A percentile compares a stretch with the other conserved stretches of the same genome.
phyloP scores from a whole-genome alignment of 2,797 vertebrate genomes.

The Morus bassanus region DNA sequence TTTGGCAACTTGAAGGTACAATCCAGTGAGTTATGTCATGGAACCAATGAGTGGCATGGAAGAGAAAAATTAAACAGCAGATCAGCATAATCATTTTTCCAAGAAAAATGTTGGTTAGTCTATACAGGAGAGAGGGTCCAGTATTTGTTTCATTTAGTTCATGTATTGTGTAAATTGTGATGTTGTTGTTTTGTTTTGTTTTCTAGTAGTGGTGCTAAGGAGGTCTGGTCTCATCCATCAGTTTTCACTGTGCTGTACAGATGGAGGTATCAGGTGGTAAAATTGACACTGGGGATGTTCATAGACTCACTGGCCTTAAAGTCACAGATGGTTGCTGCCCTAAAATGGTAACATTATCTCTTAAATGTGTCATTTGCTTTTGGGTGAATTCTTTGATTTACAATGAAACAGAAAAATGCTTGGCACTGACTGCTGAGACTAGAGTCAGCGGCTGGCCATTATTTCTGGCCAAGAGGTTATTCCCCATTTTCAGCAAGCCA shows the following conservation, averaged over 20 bases:
- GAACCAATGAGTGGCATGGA: not conserved
- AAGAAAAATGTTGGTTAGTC: not conserved
- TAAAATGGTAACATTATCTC: not conserved
- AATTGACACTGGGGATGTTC: not conserved
- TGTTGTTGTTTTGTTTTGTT: not conserved
- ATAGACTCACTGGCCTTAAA: not conserved
- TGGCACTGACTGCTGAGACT: not conserved
- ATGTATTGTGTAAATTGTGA: not conserved
- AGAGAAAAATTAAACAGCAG: not conserved
- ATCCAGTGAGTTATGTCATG: not conserved
- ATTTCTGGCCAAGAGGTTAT: not conserved
- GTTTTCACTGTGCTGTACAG: not conserved
- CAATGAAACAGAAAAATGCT: not conserved
- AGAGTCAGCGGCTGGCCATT: not conserved
- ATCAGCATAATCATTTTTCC: not conserved
- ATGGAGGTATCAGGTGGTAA: not conserved
- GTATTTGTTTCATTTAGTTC: not conserved
- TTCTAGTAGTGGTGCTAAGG: not conserved
- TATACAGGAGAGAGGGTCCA: not conserved
- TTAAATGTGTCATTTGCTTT: not conserved
- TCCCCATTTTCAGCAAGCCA: not conserved
- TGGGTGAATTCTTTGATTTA: not conserved
- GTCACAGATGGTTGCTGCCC: not conserved
- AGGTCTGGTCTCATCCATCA: not conserved
- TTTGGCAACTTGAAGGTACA: not conserved